These are phyloP conservation scores for Epirrhoe alternata DNA, from an alignment of 2,888 invertebrate species.

Conservation along the genomic window DNA sequence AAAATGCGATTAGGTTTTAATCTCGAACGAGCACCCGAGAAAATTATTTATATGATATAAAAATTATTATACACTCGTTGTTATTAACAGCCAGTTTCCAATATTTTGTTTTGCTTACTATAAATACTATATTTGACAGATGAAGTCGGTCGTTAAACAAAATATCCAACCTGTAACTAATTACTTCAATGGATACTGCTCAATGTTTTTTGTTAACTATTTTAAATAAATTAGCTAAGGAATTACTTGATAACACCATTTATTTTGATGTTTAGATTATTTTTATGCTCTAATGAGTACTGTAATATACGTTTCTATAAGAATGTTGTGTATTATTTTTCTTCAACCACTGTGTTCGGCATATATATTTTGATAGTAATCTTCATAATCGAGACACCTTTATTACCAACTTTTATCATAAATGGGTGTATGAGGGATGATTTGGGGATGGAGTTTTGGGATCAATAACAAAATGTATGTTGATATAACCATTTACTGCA, in stretches of 20 bases:
- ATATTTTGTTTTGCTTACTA: too few species aligned
- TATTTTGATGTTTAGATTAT: conserved; percentile 11
- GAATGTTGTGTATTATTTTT: conserved; percentile 7
- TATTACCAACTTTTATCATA: not conserved
- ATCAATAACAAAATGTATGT: not conserved
- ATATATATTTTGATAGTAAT: not conserved
- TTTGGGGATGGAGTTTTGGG: not conserved
- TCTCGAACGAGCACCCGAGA: not conserved
- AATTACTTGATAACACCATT: conserved; percentile 9
- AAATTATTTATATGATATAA: too few species aligned
- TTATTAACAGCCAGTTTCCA: too few species aligned
- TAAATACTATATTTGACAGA: too few species aligned
- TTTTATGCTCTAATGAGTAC: conserved; percentile 2
- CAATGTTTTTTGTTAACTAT: not conserved
- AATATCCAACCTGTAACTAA: not conserved
- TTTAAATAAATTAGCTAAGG: not conserved
- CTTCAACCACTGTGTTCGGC: not conserved
- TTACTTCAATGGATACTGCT: not conserved
- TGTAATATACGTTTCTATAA: conserved; percentile 4
- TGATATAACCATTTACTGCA: conserved; percentile 53
- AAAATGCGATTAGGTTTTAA: not conserved
- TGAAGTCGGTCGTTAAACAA: not conserved
- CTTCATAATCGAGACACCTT: not conserved
- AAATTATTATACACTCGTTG: too few species aligned
- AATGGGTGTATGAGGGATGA: not conserved